A percentile compares a stretch with the other conserved stretches of the same genome.
Conservation (phyloP, 2,113 vertebrate species). For the Willisornis vidua region DNA sequence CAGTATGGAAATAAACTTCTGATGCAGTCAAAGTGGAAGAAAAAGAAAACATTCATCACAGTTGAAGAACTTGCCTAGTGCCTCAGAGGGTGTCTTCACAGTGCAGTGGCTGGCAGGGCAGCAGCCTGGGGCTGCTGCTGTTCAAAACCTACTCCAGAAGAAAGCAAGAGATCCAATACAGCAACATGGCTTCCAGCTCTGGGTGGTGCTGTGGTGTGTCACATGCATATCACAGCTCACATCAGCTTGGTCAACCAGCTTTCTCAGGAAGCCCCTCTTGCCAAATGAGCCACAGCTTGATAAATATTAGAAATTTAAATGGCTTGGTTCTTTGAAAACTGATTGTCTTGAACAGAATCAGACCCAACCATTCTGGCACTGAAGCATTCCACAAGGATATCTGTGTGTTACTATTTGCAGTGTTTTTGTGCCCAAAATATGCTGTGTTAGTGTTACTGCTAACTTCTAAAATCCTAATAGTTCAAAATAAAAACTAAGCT, state of each 20-base stretch:
- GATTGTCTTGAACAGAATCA: background rate
- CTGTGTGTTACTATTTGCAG: background rate
- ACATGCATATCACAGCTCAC: background rate
- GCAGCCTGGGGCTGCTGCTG: background rate
- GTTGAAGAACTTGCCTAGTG: background rate
- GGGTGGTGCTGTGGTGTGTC: background rate
- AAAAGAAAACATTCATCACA: background rate
- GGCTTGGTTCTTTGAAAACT: background rate
- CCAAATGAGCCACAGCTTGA: slow-evolving; percentile 21
- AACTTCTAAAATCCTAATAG: background rate
- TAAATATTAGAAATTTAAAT: background rate
- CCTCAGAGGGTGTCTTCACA: background rate
- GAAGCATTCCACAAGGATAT: background rate
- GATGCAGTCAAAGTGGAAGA: background rate
- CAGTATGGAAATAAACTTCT: slow-evolving; percentile 5
- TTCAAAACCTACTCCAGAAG: background rate
- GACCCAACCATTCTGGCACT: background rate
- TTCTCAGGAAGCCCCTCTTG: slow-evolving; percentile 18
- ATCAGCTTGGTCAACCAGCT: background rate
- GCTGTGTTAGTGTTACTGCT: background rate
- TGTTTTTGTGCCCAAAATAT: background rate
- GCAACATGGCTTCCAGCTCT: background rate
- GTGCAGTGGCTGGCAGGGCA: background rate
- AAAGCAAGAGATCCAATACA: background rate
- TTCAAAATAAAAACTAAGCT: background rate